phyloP scores from a whole-genome alignment of 2,113 vertebrate genomes.

The Phalacrocorax carbo region DNA sequence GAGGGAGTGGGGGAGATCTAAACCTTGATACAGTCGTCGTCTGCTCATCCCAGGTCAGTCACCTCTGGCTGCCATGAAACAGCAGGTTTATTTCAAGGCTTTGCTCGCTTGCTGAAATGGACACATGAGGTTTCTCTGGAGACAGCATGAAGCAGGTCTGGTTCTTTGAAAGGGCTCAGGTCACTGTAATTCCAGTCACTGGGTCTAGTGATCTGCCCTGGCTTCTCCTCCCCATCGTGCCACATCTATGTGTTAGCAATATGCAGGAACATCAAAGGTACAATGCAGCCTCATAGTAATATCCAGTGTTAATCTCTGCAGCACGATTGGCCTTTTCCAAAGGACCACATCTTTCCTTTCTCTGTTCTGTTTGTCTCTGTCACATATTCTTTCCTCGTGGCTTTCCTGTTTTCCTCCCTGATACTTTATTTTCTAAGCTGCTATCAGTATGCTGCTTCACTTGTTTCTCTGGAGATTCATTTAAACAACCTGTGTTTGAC shows the following conservation, averaged over 20 bases:
- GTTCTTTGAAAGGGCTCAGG: neutral
- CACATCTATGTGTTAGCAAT: neutral
- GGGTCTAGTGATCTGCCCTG: neutral
- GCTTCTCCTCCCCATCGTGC: neutral
- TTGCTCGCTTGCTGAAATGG: neutral
- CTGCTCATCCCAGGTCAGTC: neutral
- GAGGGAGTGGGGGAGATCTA: neutral
- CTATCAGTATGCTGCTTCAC: neutral
- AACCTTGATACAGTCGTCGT: neutral
- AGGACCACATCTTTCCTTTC: neutral
- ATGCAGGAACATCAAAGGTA: neutral
- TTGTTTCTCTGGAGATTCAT: neutral
- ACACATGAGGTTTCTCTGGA: neutral
- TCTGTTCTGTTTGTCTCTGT: neutral
- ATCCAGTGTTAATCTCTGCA: neutral
- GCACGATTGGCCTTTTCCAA: neutral
- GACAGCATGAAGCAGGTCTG: neutral
- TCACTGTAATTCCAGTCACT: neutral
- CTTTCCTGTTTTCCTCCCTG: neutral
- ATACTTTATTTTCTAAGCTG: neutral
- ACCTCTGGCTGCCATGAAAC: neutral
- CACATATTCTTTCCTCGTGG: neutral
- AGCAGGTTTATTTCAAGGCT: neutral
- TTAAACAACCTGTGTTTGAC: neutral
- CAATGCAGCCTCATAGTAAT: neutral